Evolutionary conservation across 2,113 vertebrate genomes (phyloP).

Genomic region (Coptodon rendalli): DNA sequence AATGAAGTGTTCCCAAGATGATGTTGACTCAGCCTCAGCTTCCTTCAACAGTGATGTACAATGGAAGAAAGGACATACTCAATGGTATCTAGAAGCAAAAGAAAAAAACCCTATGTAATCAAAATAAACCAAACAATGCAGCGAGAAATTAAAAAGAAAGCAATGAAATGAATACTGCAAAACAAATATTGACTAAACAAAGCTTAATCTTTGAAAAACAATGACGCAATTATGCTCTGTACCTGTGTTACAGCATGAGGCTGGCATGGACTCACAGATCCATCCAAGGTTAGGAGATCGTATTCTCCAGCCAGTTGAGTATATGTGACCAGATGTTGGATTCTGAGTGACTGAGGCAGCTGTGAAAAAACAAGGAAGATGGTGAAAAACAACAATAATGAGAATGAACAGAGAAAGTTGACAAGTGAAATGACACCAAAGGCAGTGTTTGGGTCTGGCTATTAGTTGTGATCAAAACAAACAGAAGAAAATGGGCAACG

Average conservation of each 20-base stretch:
- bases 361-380: conserved; percentile 34
- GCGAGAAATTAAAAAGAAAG: neutral
- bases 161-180: neutral
- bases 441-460: neutral
- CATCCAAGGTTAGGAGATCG: conserved; percentile 8
- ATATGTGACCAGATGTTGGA: conserved; percentile 5
- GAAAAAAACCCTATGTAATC: conserved; percentile 46
- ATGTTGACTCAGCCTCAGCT: conserved; percentile 54
- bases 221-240: neutral
- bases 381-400: neutral
- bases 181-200: neutral
- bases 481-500: neutral
- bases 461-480: neutral
- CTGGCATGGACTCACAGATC: conserved; percentile 24
- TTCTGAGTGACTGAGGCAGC: conserved; percentile 21
- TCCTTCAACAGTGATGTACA: conserved; percentile 59
- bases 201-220: neutral
- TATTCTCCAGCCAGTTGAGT: neutral
- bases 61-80: conserved; percentile 57
- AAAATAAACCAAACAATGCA: conserved; percentile 38
- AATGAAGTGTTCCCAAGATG: conserved; percentile 58
- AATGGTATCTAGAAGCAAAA: conserved; percentile 72
- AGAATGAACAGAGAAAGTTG: neutral
- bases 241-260: conserved; percentile 54
- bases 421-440: neutral